phyloP scores from a whole-genome alignment of 2,888 invertebrate genomes.

The Ennomos fuscantarius region DNA sequence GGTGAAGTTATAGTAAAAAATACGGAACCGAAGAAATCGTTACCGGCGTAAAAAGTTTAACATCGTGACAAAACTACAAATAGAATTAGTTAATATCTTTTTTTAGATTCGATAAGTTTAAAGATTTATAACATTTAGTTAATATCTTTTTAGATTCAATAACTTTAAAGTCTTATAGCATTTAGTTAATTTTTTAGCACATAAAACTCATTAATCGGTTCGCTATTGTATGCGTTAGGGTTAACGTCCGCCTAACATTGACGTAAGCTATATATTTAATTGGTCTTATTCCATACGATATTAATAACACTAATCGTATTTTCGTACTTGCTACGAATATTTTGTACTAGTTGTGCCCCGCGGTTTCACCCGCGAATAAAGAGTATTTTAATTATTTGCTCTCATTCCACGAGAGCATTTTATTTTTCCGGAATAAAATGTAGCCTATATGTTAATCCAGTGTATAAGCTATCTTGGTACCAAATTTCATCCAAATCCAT shows the following conservation, averaged over 20 bases:
- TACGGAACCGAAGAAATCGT: conserved; percentile 64
- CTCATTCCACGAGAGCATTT: no score
- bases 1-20: conserved; percentile 41
- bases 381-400: no score
- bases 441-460: no score
- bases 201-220: conserved; percentile 10
- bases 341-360: no score
- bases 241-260: conserved; percentile 66
- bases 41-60: conserved; percentile 51
- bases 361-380: no score
- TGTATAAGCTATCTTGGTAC: no score
- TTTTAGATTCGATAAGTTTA: no score
- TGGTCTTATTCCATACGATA: conserved; percentile 30
- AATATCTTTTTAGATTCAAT: not conserved
- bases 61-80: conserved; percentile 10
- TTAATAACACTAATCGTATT: conserved; percentile 5
- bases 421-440: no score
- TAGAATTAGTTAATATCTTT: conserved; percentile 2
- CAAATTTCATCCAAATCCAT: no score
- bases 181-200: conserved; percentile 4
- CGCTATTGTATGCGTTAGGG: conserved; percentile 23
- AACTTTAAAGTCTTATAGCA: no score
- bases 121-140: not conserved
- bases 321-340: not conserved
- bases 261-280: conserved; percentile 62